Evolutionary conservation across 2,888 invertebrate species (phyloP).

Genomic region (Dasypolia templi): DNA sequence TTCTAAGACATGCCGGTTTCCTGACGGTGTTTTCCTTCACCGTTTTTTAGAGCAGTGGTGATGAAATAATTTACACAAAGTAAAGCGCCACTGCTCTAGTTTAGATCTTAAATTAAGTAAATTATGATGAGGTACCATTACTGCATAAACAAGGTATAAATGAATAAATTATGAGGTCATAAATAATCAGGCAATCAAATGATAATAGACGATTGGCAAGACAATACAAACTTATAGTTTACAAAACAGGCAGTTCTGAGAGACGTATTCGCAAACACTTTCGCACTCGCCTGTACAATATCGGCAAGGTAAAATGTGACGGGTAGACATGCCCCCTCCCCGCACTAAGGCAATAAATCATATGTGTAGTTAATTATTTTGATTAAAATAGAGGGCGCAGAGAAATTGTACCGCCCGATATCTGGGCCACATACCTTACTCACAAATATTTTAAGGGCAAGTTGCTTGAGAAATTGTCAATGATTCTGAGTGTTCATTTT

Average conservation of each 20-base stretch:
- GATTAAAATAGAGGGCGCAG: constrained; percentile 80
- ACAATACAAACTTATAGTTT: neutral
- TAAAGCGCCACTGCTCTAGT: too few relatives aligned
- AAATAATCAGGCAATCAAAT: neutral
- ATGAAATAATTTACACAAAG: too few relatives aligned
- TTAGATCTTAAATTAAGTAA: neutral
- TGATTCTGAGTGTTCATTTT: constrained; percentile 22
- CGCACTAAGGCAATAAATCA: constrained; percentile 82
- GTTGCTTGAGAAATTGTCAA: constrained; percentile 21
- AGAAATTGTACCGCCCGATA: constrained; percentile 72
- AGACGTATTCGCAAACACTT: constrained; percentile 38
- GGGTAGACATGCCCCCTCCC: constrained; percentile 69
- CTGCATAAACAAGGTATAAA: too few relatives aligned
- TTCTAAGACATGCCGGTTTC: too few relatives aligned
- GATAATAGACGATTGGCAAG: neutral
- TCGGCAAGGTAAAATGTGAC: constrained; percentile 67
- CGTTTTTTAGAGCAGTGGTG: too few relatives aligned
- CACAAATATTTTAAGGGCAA: constrained; percentile 64
- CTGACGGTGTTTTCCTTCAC: too few relatives aligned
- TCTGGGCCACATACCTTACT: constrained; percentile 73
- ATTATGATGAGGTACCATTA: too few relatives aligned
- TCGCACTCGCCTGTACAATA: constrained; percentile 51
- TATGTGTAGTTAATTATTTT: constrained; percentile 85
- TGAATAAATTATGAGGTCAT: neutral
- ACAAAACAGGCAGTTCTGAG: neutral